These are phyloP conservation scores for Rhagoletis zephyria DNA, from an alignment of 1,140 invertebrate genomes.

Conservation along the genomic window DNA sequence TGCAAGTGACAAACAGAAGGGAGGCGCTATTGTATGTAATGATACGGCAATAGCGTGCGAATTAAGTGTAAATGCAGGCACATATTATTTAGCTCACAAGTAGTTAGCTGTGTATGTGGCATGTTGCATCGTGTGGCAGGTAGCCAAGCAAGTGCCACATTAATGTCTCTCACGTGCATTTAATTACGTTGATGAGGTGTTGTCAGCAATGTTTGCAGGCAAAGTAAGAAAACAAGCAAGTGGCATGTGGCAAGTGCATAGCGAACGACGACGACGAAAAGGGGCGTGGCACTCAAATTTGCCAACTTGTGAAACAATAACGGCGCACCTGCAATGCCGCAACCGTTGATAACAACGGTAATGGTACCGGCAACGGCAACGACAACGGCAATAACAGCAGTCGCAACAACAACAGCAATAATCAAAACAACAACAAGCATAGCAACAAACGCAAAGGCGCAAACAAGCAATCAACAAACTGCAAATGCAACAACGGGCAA, in stretches of 20 bases:
- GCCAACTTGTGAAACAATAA: conserved; percentile 35
- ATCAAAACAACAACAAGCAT: not conserved
- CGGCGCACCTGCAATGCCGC: conserved; percentile 27
- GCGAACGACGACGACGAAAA: not conserved
- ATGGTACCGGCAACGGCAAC: not conserved
- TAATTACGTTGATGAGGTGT: conserved; percentile 52
- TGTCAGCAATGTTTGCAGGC: conserved; percentile 28
- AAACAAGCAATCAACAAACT: conserved; percentile 46
- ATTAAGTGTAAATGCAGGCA: not conserved
- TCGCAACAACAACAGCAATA: not conserved
- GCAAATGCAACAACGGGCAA: conserved; percentile 24
- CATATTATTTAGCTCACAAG: not conserved
- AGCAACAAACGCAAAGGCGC: not conserved
- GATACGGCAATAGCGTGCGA: not conserved
- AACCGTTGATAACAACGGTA: not conserved
- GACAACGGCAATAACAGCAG: not conserved
- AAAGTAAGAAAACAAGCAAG: conserved; percentile 14
- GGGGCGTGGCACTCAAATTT: conserved; percentile 40
- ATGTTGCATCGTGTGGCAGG: conserved; percentile 11
- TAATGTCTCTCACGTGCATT: conserved; percentile 48
- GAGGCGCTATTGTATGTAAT: not conserved
- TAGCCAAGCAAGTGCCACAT: conserved; percentile 30
- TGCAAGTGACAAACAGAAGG: conserved; percentile 19
- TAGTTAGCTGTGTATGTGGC: not conserved
- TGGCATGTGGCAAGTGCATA: conserved; percentile 23